Conservation (phyloP, 2,888 invertebrate genomes). For the Drosophila gaucha region DNA sequence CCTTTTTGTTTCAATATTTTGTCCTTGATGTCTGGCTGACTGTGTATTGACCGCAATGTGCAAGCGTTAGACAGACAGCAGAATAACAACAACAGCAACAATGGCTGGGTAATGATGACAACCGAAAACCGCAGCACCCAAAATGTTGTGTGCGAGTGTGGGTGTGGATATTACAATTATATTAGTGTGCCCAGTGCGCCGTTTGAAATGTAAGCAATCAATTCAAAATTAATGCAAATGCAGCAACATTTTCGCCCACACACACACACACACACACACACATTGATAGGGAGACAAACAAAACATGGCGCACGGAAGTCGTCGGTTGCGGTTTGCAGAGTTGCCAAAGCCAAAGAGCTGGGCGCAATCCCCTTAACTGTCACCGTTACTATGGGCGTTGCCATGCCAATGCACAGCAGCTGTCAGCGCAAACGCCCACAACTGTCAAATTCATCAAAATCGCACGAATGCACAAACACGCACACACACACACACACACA, state of each 20-base stretch:
- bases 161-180: conserved; percentile 73
- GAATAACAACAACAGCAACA: conserved; percentile 54
- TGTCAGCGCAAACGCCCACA: conserved; percentile 83
- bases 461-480: conserved; percentile 70
- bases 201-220: conserved; percentile 78
- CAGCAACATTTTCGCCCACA: conserved; percentile 66
- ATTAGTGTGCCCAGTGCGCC: conserved; percentile 63
- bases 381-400: conserved; percentile 34
- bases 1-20: conserved; percentile 39
- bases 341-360: conserved; percentile 53
- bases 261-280: conserved; percentile 7
- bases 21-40: conserved; percentile 60
- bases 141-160: conserved; percentile 33
- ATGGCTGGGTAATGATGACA: conserved; percentile 80
- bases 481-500: conserved; percentile 9
- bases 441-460: conserved; percentile 84
- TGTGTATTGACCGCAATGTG: conserved; percentile 67
- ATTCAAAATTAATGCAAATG: conserved; percentile 81
- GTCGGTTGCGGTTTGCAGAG: conserved; percentile 69
- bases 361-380: conserved; percentile 23
- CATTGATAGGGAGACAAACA: conserved; percentile 57
- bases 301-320: conserved; percentile 77
- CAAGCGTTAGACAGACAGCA: conserved; percentile 36
- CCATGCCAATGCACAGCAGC: conserved; percentile 62
- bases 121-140: conserved; percentile 67